These are phyloP conservation scores for Bacillus rossius DNA, from an alignment of 1,140 invertebrate genomes.

Conservation along the genomic window DNA sequence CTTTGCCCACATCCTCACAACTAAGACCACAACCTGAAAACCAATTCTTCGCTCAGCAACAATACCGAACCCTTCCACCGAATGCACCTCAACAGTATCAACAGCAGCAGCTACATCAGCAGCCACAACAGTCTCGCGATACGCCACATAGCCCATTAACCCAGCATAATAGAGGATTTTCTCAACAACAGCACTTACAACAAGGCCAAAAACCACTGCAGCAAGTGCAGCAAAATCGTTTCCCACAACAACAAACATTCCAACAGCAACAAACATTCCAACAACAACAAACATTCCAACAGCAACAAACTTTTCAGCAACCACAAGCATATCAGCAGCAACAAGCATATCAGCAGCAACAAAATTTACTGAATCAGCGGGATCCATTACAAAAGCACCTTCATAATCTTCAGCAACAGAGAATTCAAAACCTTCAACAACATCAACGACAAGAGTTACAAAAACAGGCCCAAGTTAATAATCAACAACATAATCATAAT, in stretches of 20 bases:
- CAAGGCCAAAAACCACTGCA: conserved; percentile 12
- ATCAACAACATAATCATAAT: conserved; percentile 3
- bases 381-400: conserved; percentile 25
- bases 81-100: conserved; percentile 31
- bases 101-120: conserved; percentile 8
- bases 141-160: neutral
- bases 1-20: neutral
- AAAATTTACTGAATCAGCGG: neutral
- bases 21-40: neutral
- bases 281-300: conserved; percentile 43
- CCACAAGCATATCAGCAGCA: conserved; percentile 37
- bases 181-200: conserved; percentile 1
- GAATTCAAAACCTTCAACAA: conserved; percentile 39
- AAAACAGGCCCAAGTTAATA: conserved; percentile 33
- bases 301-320: conserved; percentile 42
- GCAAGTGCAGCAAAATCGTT: conserved; percentile 6
- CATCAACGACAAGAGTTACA: conserved; percentile 46
- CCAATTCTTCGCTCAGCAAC: neutral
- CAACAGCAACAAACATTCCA: conserved; percentile 36
- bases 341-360: conserved; percentile 20
- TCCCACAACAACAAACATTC: conserved; percentile 14
- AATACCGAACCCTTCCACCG: conserved; percentile 2
- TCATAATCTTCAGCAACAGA: conserved; percentile 30
- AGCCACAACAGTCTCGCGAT: conserved; percentile 5
- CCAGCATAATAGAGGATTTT: conserved; percentile 1